These are phyloP conservation scores for Ips nitidus DNA, from an alignment of 1,140 invertebrate genomes.

Conservation along the genomic window DNA sequence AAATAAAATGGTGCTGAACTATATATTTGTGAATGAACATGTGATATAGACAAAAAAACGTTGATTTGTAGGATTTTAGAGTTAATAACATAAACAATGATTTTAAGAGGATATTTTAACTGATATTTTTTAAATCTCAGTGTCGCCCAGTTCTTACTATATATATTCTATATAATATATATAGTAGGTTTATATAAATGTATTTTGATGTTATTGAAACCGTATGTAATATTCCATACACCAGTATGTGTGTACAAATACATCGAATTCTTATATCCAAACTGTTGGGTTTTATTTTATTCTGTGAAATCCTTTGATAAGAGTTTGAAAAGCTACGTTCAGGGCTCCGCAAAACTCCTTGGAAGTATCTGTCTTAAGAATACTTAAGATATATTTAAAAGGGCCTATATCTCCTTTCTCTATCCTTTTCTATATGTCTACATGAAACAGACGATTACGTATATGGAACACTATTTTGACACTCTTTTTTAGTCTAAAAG, in stretches of 20 bases:
- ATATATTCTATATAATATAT: constrained; percentile 2
- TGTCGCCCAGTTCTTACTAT: constrained; percentile 34
- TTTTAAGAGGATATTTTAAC: constrained; percentile 37
- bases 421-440: no score
- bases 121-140: constrained; percentile 38
- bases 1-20: constrained; percentile 41
- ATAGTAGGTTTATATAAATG: constrained; percentile 38
- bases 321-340: no score
- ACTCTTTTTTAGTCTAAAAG: no score
- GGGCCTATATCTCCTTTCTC: no score
- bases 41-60: constrained; percentile 40
- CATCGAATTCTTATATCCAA: constrained; percentile 37
- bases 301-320: not conserved
- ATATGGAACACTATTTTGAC: no score
- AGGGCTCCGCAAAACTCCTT: no score
- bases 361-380: no score
- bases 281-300: constrained; percentile 12
- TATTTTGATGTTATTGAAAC: constrained; percentile 37
- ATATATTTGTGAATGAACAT: constrained; percentile 39
- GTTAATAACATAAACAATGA: constrained; percentile 20
- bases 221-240: constrained; percentile 34
- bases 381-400: no score
- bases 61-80: constrained; percentile 41
- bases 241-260: constrained; percentile 36
- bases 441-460: no score